phyloP scores from a whole-genome alignment of 2,888 invertebrate genomes.

The Drosophila mimetica region DNA sequence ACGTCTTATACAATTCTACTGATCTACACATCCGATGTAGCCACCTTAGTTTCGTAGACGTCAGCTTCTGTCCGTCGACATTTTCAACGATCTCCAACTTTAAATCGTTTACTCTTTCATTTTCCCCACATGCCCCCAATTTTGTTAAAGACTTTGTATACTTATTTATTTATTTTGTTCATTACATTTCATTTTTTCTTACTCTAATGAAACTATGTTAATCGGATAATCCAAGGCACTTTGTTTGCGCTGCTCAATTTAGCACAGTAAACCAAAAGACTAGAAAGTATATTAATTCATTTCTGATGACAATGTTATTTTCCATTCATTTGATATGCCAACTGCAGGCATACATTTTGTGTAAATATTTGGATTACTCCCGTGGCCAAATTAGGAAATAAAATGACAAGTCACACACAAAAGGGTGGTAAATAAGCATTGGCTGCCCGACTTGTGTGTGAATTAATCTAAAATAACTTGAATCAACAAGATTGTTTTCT shows the following conservation, averaged over 20 bases:
- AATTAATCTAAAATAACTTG: constrained; percentile 63
- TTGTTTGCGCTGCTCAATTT: constrained; percentile 9
- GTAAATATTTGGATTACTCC: constrained; percentile 53
- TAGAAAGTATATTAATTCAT: constrained; percentile 15
- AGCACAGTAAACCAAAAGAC: constrained; percentile 9
- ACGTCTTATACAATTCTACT: neutral
- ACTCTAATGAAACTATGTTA: constrained; percentile 8
- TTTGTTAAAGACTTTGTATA: neutral
- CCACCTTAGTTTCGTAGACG: neutral
- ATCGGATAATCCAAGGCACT: constrained; percentile 33
- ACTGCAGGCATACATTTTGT: constrained; percentile 22
- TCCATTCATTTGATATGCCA: constrained; percentile 39
- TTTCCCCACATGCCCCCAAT: neutral
- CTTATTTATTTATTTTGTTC: constrained; percentile 5
- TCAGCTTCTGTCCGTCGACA: neutral
- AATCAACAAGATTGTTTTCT: constrained; percentile 50
- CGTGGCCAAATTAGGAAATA: constrained; percentile 34
- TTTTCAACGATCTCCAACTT: neutral
- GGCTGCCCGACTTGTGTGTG: constrained; percentile 52
- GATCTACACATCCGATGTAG: neutral
- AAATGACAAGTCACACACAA: constrained; percentile 39
- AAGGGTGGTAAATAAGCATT: constrained; percentile 2
- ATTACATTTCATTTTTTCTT: constrained; percentile 4
- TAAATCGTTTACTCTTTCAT: neutral
- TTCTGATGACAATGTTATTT: constrained; percentile 46